These are phyloP conservation scores for Azemiops feae DNA, from an alignment of 2,113 vertebrate genomes.

Conservation along the genomic window DNA sequence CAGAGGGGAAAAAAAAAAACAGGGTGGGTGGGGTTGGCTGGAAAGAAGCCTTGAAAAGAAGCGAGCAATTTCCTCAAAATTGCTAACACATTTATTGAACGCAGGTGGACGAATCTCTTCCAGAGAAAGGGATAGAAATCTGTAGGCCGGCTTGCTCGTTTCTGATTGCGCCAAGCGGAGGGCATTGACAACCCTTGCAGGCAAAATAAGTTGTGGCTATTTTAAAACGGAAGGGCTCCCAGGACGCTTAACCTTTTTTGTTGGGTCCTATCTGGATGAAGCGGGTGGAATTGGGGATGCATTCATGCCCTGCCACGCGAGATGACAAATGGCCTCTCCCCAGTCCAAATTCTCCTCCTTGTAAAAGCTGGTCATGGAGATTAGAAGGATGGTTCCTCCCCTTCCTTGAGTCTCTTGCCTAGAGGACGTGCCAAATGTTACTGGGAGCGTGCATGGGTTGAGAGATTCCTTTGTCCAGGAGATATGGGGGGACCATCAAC, in stretches of 20 bases:
- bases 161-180: background rate
- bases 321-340: background rate
- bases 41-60: background rate
- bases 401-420: background rate
- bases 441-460: background rate
- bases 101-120: background rate
- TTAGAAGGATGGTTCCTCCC: background rate
- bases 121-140: background rate
- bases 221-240: background rate
- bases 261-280: background rate
- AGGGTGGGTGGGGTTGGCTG: background rate
- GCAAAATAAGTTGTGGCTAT: background rate
- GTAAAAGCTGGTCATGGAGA: background rate
- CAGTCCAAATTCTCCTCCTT: background rate
- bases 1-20: background rate
- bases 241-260: background rate
- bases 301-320: background rate
- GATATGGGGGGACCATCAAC: background rate
- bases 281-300: background rate
- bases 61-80: background rate
- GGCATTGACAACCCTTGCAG: rapidly evolving
- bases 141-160: background rate
- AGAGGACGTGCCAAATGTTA: background rate
- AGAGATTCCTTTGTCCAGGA: background rate
- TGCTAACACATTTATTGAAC: background rate